phyloP scores from a whole-genome alignment of 2,888 invertebrate genomes.

The Ferrisia virgata region DNA sequence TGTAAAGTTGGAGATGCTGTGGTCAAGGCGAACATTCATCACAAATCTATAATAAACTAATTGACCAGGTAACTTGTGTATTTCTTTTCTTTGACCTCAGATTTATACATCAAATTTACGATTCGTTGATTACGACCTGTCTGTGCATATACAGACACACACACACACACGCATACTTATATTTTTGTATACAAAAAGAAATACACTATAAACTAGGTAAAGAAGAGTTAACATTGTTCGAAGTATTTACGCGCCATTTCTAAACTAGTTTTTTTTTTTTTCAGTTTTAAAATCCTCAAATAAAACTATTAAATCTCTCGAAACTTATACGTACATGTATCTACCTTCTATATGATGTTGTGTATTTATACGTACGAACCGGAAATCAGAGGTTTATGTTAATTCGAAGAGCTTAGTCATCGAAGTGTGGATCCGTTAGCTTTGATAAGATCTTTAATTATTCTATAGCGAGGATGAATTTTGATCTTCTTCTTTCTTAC shows the following conservation, averaged over 20 bases:
- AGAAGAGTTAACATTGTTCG: background rate
- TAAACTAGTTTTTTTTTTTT: background rate
- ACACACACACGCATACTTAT: no score
- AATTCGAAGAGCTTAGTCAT: background rate
- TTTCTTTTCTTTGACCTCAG: background rate
- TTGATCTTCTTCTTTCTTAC: background rate
- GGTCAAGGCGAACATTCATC: background rate
- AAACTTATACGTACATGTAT: background rate
- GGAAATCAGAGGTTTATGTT: constrained; percentile 13
- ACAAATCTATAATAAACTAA: background rate
- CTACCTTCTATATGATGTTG: background rate
- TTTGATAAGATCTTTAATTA: constrained; percentile 18
- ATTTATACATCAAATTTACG: background rate
- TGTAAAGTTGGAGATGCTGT: background rate
- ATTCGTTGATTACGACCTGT: background rate
- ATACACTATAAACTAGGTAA: background rate
- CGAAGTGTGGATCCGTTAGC: constrained; percentile 26
- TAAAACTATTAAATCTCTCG: constrained; percentile 8
- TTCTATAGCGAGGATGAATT: background rate
- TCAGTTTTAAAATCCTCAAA: background rate
- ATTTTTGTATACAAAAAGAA: no score
- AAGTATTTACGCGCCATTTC: background rate
- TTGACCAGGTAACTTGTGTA: background rate
- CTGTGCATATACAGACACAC: background rate
- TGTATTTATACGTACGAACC: background rate